Percentiles rank a stretch among this genome's conserved stretches.
These are phyloP conservation scores for Carapus acus DNA, from an alignment of 2,797 vertebrate genomes.

Conservation along the genomic window DNA sequence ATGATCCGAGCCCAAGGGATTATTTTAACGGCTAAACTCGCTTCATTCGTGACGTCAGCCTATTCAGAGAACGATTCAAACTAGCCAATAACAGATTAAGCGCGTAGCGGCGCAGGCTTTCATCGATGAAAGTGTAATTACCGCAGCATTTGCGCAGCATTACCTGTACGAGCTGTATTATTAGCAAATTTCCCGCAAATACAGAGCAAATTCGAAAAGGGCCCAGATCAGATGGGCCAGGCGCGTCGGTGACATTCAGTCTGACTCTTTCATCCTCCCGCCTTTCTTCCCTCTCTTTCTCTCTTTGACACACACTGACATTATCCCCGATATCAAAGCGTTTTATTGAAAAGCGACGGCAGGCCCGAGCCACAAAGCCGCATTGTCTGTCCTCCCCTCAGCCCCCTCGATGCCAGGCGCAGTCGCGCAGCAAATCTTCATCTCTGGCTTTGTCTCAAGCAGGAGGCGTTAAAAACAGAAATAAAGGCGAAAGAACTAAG, in stretches of 20 bases:
- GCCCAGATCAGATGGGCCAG: conserved; percentile 34
- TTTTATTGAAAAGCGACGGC: conserved; percentile 40
- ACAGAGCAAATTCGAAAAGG: conserved; percentile 1
- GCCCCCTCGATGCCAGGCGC: conserved; percentile 1
- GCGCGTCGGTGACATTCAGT: conserved; percentile 44
- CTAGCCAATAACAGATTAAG: conserved; percentile 26
- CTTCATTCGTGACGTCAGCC: neutral
- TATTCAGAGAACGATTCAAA: conserved; percentile 26
- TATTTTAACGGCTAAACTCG: conserved; percentile 5
- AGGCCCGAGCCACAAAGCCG: conserved; percentile 31
- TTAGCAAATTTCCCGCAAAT: conserved; percentile 26
- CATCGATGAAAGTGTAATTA: conserved; percentile 32
- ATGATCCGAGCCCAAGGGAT: neutral
- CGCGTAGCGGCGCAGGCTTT: conserved; percentile 20
- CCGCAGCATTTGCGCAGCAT: conserved; percentile 5
- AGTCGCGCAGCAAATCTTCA: conserved; percentile 15
- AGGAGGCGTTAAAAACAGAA: conserved; percentile 45
- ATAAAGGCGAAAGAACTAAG: conserved; percentile 46
- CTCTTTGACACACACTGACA: conserved; percentile 43
- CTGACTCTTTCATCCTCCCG: conserved; percentile 50
- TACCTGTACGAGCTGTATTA: conserved; percentile 20
- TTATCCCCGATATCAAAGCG: conserved; percentile 56
- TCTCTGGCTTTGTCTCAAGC: conserved; percentile 40
- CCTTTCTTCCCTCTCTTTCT: conserved; percentile 44
- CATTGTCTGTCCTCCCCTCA: conserved; percentile 39